phyloP scores from a whole-genome alignment of 2,888 invertebrate species.

The Hyppa rectilinea region DNA sequence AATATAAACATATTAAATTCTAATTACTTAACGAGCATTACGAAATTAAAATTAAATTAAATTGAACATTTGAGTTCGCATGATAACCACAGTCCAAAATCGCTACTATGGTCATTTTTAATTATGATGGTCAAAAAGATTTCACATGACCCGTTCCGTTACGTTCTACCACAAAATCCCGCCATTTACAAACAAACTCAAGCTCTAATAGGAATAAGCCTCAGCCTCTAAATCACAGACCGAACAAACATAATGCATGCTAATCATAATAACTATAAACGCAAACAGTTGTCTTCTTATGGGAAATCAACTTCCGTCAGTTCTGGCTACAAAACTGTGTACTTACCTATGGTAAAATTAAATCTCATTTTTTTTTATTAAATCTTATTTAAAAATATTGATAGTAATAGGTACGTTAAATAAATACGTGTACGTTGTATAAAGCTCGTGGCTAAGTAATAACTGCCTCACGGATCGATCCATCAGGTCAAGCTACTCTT shows the following conservation, averaged over 20 bases:
- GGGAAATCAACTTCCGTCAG: not conserved
- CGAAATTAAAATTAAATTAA: not conserved
- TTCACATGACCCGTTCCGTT: not conserved
- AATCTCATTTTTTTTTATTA: no score
- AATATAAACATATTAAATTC: not conserved
- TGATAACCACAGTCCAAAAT: no score
- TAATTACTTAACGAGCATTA: not conserved
- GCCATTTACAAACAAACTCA: slow-evolving; percentile 62
- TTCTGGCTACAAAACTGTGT: slow-evolving; percentile 16
- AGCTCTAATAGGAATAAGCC: slow-evolving; percentile 75
- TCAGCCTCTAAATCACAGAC: slow-evolving; percentile 71
- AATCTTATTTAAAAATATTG: no score
- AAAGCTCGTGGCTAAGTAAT: no score
- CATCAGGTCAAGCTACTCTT: no score
- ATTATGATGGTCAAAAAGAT: slow-evolving; percentile 45
- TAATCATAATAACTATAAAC: slow-evolving; percentile 79
- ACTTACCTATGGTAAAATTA: no score
- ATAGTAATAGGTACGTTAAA: no score
- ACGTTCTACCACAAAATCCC: slow-evolving; percentile 29
- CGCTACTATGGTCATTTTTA: slow-evolving; percentile 1
- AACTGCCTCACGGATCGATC: no score
- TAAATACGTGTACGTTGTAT: no score
- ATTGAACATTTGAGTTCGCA: no score
- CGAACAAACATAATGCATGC: slow-evolving; percentile 76
- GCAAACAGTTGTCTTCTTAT: slow-evolving; percentile 73